Base-by-base conservation (phyloP, 1,140 invertebrate species). In the Saccostrea echinata region DNA sequence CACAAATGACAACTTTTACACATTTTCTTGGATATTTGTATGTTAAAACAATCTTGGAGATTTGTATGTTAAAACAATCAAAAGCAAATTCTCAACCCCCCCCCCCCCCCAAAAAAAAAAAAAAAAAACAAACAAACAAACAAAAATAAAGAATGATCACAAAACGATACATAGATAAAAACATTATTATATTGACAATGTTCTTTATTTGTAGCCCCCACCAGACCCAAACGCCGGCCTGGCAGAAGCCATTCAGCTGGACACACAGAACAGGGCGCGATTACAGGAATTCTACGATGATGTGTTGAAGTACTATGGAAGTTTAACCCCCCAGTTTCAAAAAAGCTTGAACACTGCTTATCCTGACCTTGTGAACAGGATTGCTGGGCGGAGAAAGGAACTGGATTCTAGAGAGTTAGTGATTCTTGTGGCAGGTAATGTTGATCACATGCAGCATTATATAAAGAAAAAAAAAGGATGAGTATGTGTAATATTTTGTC, bases 361-460 rank as follows among this genome's bases (percentile, higher is more conserved):
- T 64, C 89, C 89, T 11, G 68, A 89, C 51, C 87, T 91, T 30
- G 68, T 53, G 11, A 84, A 57, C 1, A 9, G 1, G 0, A 21
- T 91, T 3, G 84, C 91, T n/a, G 16, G 61, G 0, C 89, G 89
- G 27, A 35, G 83, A 18, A 53, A 84, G n/a, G 90, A 91, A 30
- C 68, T 93, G 13, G 18, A 88, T 27, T 88, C 81, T 11, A 87
- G 88, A 21, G 90, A 92, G 53, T 91, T 91, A 84, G 88, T 86
- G 13, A 90, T 93, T 52, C 84, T 92, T 0, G 83, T 92, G 12
- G 92, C 92, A 57, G 92, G 92, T 92, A 55, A 57, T 53, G 9
- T 57, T 61, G 6, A 43, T 35, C 11, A 52, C 4, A 43, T 43
- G 4, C 4, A 43, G 9, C 9, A 3, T 0, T 43, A 43, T 43